These are phyloP conservation scores for Heterodera schachtii DNA, from an alignment of 1,140 invertebrate genomes.

Conservation along the genomic window DNA sequence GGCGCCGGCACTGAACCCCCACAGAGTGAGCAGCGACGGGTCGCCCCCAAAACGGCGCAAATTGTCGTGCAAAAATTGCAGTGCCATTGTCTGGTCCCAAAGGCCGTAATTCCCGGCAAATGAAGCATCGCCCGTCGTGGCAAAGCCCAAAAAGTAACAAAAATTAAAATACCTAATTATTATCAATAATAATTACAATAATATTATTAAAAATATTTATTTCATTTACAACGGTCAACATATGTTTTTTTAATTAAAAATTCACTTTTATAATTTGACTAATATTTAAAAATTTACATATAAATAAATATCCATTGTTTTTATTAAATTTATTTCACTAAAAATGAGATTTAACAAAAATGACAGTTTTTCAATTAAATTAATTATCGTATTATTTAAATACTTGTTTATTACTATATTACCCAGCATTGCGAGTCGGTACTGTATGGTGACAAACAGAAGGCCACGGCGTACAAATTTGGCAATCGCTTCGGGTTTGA, in stretches of 20 bases:
- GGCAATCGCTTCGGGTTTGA: constrained; percentile 5
- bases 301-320: too few relatives aligned
- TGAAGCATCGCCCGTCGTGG: constrained; percentile 58
- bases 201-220: too few relatives aligned
- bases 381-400: too few relatives aligned
- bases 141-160: constrained; percentile 44
- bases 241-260: too few relatives aligned
- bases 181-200: too few relatives aligned
- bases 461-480: constrained; percentile 32
- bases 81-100: constrained; percentile 63
- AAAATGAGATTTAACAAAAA: too few relatives aligned
- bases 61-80: constrained; percentile 65
- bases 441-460: constrained; percentile 39
- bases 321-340: too few relatives aligned
- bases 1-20: constrained; percentile 43
- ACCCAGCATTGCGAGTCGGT: constrained; percentile 39
- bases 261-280: too few relatives aligned
- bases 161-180: too few relatives aligned
- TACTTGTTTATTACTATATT: background rate
- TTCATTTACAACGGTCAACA: too few relatives aligned
- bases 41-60: constrained; percentile 72
- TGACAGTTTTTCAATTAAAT: too few relatives aligned
- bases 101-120: constrained; percentile 66
- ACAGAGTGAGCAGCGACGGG: constrained; percentile 32
- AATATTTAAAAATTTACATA: too few relatives aligned